These are phyloP conservation scores for Hypsopygia costalis DNA, from an alignment of 2,888 invertebrate genomes.

Conservation along the genomic window DNA sequence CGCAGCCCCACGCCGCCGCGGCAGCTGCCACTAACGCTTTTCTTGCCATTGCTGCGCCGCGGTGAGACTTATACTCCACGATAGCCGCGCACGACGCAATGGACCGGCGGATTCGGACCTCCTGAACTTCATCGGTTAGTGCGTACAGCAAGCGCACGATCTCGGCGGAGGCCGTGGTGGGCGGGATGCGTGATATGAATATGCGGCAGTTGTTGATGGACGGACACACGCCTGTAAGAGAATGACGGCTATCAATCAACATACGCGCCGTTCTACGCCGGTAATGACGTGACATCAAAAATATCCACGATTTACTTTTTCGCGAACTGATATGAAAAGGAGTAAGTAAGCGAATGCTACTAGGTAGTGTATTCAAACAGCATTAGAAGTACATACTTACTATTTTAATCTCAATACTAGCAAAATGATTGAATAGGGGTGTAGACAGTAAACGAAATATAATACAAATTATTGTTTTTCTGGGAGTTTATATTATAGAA, in stretches of 20 bases:
- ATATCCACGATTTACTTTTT: no score
- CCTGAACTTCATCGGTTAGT: conserved; percentile 69
- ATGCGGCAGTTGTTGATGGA: conserved; percentile 89
- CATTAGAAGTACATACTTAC: no score
- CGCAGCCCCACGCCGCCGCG: conserved; percentile 68
- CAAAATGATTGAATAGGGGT: no score
- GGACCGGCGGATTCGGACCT: conserved; percentile 67
- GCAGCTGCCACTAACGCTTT: conserved; percentile 78
- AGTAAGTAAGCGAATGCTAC: no score
- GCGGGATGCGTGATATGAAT: conserved; percentile 81
- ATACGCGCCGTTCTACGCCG: no score
- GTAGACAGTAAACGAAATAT: no score
- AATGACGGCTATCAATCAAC: not conserved
- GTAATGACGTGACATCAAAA: no score
- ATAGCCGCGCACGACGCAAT: conserved; percentile 82
- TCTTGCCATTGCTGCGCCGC: conserved; percentile 80
- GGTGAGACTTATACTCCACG: conserved; percentile 86
- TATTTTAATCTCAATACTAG: no score
- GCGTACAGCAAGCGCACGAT: conserved; percentile 79
- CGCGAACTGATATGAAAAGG: no score
- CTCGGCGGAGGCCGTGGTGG: conserved; percentile 81
- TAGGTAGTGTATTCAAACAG: no score
- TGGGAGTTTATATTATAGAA: no score
- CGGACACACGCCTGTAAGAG: conserved; percentile 81
- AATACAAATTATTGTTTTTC: no score